phyloP scores from a whole-genome alignment of 2,888 invertebrate genomes.

The Leucophora obtusa region DNA sequence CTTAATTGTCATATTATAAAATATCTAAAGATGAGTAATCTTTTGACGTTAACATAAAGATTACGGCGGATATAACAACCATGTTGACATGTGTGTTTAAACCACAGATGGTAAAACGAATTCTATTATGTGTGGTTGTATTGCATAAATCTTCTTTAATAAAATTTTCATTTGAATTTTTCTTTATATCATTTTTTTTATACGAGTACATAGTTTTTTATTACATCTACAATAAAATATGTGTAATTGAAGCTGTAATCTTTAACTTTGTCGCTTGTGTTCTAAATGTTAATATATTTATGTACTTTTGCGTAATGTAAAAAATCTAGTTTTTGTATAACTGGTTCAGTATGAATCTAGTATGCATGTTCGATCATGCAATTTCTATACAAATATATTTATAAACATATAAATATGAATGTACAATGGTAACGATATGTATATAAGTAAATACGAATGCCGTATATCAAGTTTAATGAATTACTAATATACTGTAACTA shows the following conservation, averaged over 20 bases:
- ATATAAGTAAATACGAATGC: not conserved
- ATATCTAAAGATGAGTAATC: not conserved
- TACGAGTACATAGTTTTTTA: not conserved
- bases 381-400: not conserved
- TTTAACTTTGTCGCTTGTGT: conserved; percentile 2
- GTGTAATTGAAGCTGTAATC: conserved; percentile 2
- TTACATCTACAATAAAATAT: not conserved
- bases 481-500: conserved; percentile 1
- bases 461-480: conserved; percentile 21
- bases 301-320: conserved; percentile 47
- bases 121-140: conserved; percentile 1
- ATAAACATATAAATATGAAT: not conserved
- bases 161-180: not conserved
- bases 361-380: conserved; percentile 50
- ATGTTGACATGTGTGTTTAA: conserved; percentile 38
- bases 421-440: not conserved
- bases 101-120: conserved; percentile 9
- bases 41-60: not conserved
- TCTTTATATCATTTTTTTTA: not conserved
- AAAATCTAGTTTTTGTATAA: conserved; percentile 55
- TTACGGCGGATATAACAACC: not conserved
- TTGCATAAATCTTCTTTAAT: conserved; percentile 3
- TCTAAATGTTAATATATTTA: conserved; percentile 6
- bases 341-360: conserved; percentile 43
- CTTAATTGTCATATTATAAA: not conserved